Evolutionary conservation across 2,888 invertebrate species (phyloP), one percentile per base, ranked within the genome.

Genomic region (Leptopilina myrica): DNA sequence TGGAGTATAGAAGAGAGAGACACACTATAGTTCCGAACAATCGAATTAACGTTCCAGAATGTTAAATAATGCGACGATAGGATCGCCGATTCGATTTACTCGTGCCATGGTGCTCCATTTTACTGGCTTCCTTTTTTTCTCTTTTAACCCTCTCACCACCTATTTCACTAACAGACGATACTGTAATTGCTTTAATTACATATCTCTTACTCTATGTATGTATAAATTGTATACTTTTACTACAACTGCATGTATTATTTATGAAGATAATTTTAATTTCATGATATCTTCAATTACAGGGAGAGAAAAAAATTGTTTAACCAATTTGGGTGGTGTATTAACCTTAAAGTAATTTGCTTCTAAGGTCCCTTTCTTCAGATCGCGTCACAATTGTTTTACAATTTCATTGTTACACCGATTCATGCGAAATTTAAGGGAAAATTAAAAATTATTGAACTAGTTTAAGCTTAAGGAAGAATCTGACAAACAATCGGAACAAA

Each of bases 31-130:
- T 73, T 73, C 53, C 33, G 56, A 73, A 73, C 73, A 73, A 73
- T 73, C 73, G 73, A 73, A 53, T 73, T 73, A 73, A 73, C 56
- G 73, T 73, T 73, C n/a, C 20, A 56, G 73, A 56, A 73, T 73
- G 73, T 73, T 73, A 73, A 73, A 73, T 73, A 73, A 73, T 73
- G 73, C 73, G 40, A 73, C 73, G 73, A 73, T 73, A 56, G 73
- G 73, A 73, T 73, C 73, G 66, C 66, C 12, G 73, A 33, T 73
- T 73, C 56, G 56, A 73, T 73, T 73, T 73, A 73, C 73, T 73
- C 73, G 73, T 73, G 69, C 69, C 53, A 69, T 26, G 33, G 26
- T 56, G 56, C 73, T 73, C 73, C 73, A 73, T 73, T 73, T 73
- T 56, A 56, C 33, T 40, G 53, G 33, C 69, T 62, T 20, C 20